Evolutionary conservation across 1,140 invertebrate genomes (phyloP).

Genomic region (Meloidogyne hapla): DNA sequence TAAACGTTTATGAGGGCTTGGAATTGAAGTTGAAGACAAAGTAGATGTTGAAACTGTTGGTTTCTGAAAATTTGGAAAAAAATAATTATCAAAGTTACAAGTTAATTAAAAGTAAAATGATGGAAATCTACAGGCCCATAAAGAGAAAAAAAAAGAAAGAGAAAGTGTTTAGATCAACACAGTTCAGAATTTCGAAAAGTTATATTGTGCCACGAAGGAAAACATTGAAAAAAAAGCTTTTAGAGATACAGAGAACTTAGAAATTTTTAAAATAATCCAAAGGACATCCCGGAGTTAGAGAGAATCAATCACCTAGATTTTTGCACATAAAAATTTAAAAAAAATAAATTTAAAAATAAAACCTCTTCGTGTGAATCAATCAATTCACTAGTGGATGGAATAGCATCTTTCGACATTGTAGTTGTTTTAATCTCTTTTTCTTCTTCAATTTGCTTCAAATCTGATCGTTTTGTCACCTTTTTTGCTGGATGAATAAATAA

Average conservation of each 20-base stretch:
- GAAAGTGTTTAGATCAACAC: too few species aligned
- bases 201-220: too few species aligned
- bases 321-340: too few species aligned
- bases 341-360: not conserved
- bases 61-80: not conserved
- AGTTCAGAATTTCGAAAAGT: too few species aligned
- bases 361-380: not conserved
- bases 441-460: not conserved
- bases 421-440: not conserved
- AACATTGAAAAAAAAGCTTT: too few species aligned
- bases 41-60: not conserved
- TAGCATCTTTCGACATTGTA: not conserved
- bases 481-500: not conserved
- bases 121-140: too few species aligned
- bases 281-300: too few species aligned
- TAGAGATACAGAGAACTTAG: too few species aligned
- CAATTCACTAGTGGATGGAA: not conserved
- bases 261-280: too few species aligned
- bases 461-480: not conserved
- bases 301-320: too few species aligned
- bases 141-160: too few species aligned
- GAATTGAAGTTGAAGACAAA: not conserved
- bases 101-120: too few species aligned
- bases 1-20: constrained; percentile 10
- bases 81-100: not conserved